Evolutionary conservation across 2,113 vertebrate genomes (phyloP), one percentile per base, ranked within the genome.

Genomic region (Phyllopteryx taeniolatus): DNA sequence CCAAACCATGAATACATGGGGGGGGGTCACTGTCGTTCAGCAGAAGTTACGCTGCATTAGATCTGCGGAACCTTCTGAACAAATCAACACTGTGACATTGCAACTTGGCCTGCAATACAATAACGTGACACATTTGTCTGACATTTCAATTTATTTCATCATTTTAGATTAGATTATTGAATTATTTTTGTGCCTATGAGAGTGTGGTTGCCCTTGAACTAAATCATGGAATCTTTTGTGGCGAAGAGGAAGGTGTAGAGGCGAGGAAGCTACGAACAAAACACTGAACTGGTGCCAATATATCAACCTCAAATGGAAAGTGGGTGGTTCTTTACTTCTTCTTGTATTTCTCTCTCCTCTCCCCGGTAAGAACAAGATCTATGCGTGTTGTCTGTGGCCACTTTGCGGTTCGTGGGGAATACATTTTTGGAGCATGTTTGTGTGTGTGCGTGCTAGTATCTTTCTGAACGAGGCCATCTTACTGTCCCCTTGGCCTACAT

Each of bases 201-300:
- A 69, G 44, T 76, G 42, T 62, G 67, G 79, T 87, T 79, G 82
- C 53, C 70, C 73, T 84, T 74, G 72, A 82, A 79, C 70, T 79
- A 78, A 70, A 72, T 79, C 72, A 46, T 71, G 54, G n/a, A 27
- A 63, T 74, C 76, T 67, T 77, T 71, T 68, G 70, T 74, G 72
- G 56, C 53, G 31, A 47, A 73, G 78, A 74, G 75, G 71, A 78
- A 69, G 76, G 73, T 81, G 75, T 68, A 76, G 69, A 77, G 72
- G 78, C 70, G 73, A 72, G 81, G 85, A 84, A 83, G 83, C 83
- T 75, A 79, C 79, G 83, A 88, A 89, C 86, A 91, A 88, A 90
- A 87, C 86, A 66, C 88, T 90, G 86, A 90, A 80, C 76, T 72
- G 35, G 67, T 89, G 88, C 88, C 87, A 89, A 79, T 80, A 86